Base-by-base conservation (phyloP, 2,888 invertebrate species). In the Zaprionus bogoriensis region DNA sequence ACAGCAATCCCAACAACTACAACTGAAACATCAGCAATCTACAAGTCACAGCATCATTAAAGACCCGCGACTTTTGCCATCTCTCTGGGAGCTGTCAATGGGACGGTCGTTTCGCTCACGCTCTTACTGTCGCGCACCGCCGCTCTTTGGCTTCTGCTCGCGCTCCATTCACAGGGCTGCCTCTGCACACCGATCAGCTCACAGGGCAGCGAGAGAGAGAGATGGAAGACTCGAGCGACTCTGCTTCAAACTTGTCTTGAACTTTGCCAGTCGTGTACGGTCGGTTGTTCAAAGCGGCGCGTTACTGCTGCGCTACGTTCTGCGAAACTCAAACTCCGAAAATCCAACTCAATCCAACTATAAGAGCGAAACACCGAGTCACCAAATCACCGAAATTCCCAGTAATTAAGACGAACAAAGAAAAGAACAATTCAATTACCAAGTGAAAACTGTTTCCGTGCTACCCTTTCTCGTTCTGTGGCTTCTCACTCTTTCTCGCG, bases 221-320 rank as follows among this genome's bases (percentile, higher is more conserved):
- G 39, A 27, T 17, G 4, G 38, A 28, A 25, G 45, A 19, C 17
- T n/a, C 63, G 65, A 59, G 62, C 62, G 55, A 66, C 71, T 46
- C 48, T 54, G 68, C 74, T 69, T 59, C 25, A 55, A 74, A 75
- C 79, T 77, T 71, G 79, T 62, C 77, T 68, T 82, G 82, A 82
- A 85, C 81, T 77, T 82, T 79, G 85, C 70, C 85, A 82, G 85
- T 80, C 81, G 79, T 67, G 69, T 75, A 65, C 77, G 73, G 79
- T 75, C 77, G 73, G 83, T 75, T 73, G 69, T 67, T 83, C 65
- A 69, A 67, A 67, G 84, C 84, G 84, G 63, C 81, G 76, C 76
- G 79, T 73, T 58, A 57, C 27, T 19, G 4, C 42, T 61, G 69
- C 66, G 61, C 55, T 44, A 41, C 66, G 70, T 62, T 61, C 68